Percentiles rank a stretch among this genome's conserved stretches.
Conservation (phyloP, 2,888 invertebrate species). For the Cerceris ruficornis region DNA sequence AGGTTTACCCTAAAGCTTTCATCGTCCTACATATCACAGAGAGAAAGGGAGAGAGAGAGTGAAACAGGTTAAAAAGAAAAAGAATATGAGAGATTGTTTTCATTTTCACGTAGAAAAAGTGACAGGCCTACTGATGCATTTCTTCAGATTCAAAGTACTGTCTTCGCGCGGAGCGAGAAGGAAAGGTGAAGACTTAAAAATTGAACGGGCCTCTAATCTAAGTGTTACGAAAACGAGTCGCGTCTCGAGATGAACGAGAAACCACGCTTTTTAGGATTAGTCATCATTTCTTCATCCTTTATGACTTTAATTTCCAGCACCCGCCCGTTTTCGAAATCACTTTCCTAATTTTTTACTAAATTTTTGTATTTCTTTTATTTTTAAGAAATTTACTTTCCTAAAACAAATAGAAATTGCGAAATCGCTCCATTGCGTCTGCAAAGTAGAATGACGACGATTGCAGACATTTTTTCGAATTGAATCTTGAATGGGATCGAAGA, state of each 20-base stretch:
- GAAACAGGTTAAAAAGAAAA: not conserved
- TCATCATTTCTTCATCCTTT: constrained; percentile 58
- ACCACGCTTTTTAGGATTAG: constrained; percentile 68
- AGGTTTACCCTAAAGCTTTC: constrained; percentile 69
- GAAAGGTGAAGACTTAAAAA: constrained; percentile 20
- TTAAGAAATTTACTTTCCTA: too few species aligned
- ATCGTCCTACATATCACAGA: constrained; percentile 76
- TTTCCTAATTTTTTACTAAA: too few species aligned
- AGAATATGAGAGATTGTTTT: constrained; percentile 32
- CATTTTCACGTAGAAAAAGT: constrained; percentile 48
- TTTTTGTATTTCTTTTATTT: too few species aligned
- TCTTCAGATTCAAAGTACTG: constrained; percentile 21
- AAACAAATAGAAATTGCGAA: too few species aligned
- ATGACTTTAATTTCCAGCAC: too few species aligned
- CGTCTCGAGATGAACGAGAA: constrained; percentile 53
- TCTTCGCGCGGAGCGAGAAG: constrained; percentile 15
- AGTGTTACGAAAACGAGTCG: constrained; percentile 48
- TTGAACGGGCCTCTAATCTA: constrained; percentile 65
- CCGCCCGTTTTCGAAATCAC: too few species aligned
- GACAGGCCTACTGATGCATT: constrained; percentile 47
- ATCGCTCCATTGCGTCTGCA: too few species aligned
- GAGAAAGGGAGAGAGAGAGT: constrained; percentile 28
- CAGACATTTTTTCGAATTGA: too few species aligned
- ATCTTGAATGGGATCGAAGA: too few species aligned
- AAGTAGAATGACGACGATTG: too few species aligned